Percentiles rank a stretch among this genome's conserved stretches.
Evolutionary conservation across 2,113 vertebrate species (phyloP).

Genomic region (Prunella fulvescens): DNA sequence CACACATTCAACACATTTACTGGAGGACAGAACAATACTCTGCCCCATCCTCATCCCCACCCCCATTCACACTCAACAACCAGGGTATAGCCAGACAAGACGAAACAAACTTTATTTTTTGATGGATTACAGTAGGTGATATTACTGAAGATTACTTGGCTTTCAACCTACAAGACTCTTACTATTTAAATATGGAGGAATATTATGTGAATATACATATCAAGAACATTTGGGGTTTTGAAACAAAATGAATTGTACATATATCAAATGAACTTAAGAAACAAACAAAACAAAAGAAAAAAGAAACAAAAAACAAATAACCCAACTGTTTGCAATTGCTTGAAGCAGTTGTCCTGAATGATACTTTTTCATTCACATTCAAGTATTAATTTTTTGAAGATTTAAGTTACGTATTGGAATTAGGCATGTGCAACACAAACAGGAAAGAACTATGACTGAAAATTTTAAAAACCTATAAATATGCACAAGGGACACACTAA

Average conservation of each 20-base stretch:
- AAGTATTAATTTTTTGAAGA: conserved; percentile 86
- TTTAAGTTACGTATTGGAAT: conserved; percentile 83
- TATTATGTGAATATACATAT: conserved; percentile 86
- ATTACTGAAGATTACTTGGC: conserved; percentile 79
- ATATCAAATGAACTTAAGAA: conserved; percentile 76
- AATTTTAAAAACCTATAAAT: conserved; percentile 81
- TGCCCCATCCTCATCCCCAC: conserved; percentile 91
- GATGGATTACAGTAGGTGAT: conserved; percentile 79
- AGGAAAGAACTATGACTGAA: conserved; percentile 78
- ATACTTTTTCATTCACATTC: conserved; percentile 83
- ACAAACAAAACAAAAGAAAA: conserved; percentile 14
- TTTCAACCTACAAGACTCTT: conserved; percentile 81
- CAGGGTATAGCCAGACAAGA: conserved; percentile 95
- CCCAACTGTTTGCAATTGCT: conserved; percentile 74
- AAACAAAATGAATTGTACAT: conserved; percentile 78
- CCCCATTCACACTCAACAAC: conserved; percentile 99
- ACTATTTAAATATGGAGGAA: conserved; percentile 82
- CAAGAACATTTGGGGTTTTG: conserved; percentile 79
- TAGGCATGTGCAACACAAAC: conserved; percentile 87
- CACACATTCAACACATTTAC: conserved; percentile 96
- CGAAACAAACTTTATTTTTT: conserved; percentile 82
- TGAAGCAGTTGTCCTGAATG: conserved; percentile 81
- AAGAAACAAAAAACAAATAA: background rate
- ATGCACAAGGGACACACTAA: conserved; percentile 97
- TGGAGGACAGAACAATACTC: conserved; percentile 95